Evolutionary conservation across 2,888 invertebrate genomes (phyloP).

Genomic region (Elgonia sp.): DNA sequence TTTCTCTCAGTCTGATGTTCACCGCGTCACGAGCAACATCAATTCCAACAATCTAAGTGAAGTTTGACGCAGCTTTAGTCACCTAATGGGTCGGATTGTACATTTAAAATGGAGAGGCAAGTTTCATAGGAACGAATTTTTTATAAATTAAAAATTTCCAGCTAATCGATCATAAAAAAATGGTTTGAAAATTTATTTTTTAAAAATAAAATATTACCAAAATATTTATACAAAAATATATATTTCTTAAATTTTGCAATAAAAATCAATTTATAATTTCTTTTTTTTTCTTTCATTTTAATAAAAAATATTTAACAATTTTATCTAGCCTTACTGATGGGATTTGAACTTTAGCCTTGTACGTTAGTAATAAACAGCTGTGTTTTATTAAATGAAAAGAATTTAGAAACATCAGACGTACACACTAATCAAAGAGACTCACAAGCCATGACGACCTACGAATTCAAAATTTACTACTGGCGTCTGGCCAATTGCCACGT

Average conservation of each 20-base stretch:
- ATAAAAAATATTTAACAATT: too few species aligned
- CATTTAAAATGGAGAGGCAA: conserved; percentile 82
- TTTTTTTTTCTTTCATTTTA: too few species aligned
- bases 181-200: neutral
- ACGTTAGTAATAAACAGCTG: too few species aligned
- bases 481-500: conserved; percentile 51
- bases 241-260: too few species aligned
- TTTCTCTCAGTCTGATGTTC: conserved; percentile 55
- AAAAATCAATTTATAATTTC: too few species aligned
- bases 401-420: conserved; percentile 13
- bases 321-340: neutral
- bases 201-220: too few species aligned
- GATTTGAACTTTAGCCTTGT: neutral
- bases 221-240: too few species aligned
- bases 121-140: conserved; percentile 54
- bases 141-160: neutral
- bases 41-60: conserved; percentile 48
- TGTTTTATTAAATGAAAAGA: conserved; percentile 20
- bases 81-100: conserved; percentile 80
- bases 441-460: conserved; percentile 36
- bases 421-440: conserved; percentile 38
- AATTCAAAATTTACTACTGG: conserved; percentile 62
- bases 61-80: conserved; percentile 17
- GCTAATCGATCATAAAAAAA: neutral
- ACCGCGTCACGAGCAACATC: conserved; percentile 51